Base-by-base conservation (phyloP, 1,140 invertebrate genomes). In the Nylanderia fulva region DNA sequence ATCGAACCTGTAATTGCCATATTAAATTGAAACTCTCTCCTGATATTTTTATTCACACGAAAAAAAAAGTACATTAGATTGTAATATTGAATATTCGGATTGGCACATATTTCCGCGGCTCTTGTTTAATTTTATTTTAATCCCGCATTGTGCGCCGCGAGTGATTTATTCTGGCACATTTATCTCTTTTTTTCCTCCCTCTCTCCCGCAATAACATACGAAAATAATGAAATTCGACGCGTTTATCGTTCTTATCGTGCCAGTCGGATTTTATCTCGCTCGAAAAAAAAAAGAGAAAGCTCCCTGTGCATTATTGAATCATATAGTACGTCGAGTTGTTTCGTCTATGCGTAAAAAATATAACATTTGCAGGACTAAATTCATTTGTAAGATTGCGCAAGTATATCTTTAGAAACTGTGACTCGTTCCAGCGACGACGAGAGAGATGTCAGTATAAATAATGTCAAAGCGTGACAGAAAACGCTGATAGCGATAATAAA, bases 151-250 rank as follows among this genome's bases (percentile, higher is more conserved):
- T n/a, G 29, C 42, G 54, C 24, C 48, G 64, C 64, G 45, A 84
- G 45, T 82, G 71, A 87, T 84, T 88, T 87, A 87, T 87, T 85
- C 84, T n/a, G 76, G 63, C 33, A 36, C 75, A 27, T 79, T n/a
- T n/a, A n/a, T n/a, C n/a, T n/a, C n/a, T n/a, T n/a, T n/a, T n/a
- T n/a, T n/a, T n/a, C n/a, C n/a, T n/a, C n/a, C n/a, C 29, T 63
- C 29, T 69, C 27, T 79, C 61, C 9, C 33, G 42, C 76, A 66
- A 79, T 77, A 52, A 29, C 72, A 66, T 66, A 56, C 48, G 60
- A 63, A 74, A 87, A 87, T 84, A 88, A 88, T 88, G 72, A 75
- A 87, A 88, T 88, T 79, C 86, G 83, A 85, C 74, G 87, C 84
- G 54, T 88, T 79, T 79, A 74, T 74, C 60, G 72, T 72, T 79